phyloP scores from a whole-genome alignment of 2,797 vertebrate genomes.

The Ctenosaura bakeri region DNA sequence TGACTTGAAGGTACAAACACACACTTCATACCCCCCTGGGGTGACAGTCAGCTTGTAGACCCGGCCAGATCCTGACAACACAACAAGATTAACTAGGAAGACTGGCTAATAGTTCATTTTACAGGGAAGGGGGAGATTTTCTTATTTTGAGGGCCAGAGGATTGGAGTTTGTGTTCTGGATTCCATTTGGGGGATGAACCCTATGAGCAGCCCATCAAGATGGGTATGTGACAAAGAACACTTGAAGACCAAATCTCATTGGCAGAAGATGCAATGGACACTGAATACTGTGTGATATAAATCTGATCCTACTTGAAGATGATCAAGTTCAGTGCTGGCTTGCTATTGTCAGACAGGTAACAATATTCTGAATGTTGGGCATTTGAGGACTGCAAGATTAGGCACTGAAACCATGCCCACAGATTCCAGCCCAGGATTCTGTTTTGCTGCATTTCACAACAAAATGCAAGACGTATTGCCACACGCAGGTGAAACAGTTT shows the following conservation, averaged over 20 bases:
- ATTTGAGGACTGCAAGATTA: neutral
- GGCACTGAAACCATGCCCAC: neutral
- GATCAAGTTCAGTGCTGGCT: neutral
- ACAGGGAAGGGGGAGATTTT: neutral
- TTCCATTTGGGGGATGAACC: neutral
- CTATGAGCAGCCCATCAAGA: too few species aligned
- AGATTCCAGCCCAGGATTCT: accelerated
- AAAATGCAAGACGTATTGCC: accelerated
- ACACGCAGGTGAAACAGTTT: slow-evolving; percentile 66
- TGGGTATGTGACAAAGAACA: neutral
- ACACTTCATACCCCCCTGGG: neutral
- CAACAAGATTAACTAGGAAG: neutral
- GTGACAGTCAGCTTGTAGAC: too few species aligned
- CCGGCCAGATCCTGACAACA: neutral
- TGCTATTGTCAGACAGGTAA: neutral
- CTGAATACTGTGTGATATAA: neutral
- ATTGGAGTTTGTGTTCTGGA: neutral
- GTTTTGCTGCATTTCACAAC: neutral
- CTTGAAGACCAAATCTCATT: neutral
- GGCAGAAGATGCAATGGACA: neutral
- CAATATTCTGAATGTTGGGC: neutral
- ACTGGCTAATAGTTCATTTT: neutral
- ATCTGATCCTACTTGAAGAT: slow-evolving; percentile 14
- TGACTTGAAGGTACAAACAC: too few species aligned
- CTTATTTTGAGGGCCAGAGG: neutral